Conservation (phyloP, 2,797 vertebrate species). For the Semotilus atromaculatus region DNA sequence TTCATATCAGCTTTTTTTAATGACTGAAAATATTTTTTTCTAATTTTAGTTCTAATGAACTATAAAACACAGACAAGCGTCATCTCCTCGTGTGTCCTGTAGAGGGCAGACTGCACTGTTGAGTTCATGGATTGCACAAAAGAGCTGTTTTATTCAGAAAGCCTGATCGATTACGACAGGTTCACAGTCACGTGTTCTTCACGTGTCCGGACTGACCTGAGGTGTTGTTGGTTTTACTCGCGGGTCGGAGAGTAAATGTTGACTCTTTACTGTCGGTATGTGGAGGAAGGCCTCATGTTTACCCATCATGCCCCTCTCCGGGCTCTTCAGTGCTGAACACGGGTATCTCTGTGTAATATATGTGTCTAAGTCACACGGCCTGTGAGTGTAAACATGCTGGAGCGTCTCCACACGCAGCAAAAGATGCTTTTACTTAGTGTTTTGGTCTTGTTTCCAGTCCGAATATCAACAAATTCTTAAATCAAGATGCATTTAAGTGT, state of each 20-base stretch:
- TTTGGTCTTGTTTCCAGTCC: too few relatives aligned
- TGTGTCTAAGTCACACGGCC: not conserved
- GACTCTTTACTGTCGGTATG: not conserved
- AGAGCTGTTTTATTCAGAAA: slow-evolving; percentile 67
- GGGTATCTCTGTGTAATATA: slow-evolving; percentile 58
- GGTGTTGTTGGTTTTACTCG: not conserved
- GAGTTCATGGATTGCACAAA: slow-evolving; percentile 68
- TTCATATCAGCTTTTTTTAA: not conserved
- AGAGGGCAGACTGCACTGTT: slow-evolving; percentile 48
- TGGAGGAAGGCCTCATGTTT: slow-evolving; percentile 48
- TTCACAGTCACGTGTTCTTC: slow-evolving; percentile 32
- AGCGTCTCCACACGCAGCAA: not conserved
- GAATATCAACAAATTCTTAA: too few relatives aligned
- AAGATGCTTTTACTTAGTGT: too few relatives aligned
- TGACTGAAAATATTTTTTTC: not conserved
- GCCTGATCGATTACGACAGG: slow-evolving; percentile 60
- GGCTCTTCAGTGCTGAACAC: slow-evolving; percentile 66
- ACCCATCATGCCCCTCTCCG: slow-evolving; percentile 50
- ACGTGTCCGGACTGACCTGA: not conserved
- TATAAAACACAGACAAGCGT: not conserved
- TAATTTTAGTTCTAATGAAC: not conserved
- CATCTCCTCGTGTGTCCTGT: not conserved
- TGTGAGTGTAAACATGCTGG: not conserved
- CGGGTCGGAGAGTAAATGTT: not conserved
- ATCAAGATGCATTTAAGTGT: too few relatives aligned